phyloP scores from a whole-genome alignment of 2,797 vertebrate genomes.

The Gallirallus australis region DNA sequence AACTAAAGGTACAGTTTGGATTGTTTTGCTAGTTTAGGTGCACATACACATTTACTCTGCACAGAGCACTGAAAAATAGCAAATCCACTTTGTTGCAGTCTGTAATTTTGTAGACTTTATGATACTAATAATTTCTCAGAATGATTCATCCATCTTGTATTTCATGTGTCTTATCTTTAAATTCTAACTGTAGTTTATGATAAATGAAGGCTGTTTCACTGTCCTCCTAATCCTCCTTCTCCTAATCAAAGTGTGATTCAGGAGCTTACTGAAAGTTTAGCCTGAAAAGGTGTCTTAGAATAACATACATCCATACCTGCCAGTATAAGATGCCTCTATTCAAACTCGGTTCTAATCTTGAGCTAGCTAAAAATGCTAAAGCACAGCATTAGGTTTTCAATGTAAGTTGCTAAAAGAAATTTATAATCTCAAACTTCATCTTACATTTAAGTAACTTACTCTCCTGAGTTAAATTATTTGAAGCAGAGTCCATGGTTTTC shows the following conservation, averaged over 20 bases:
- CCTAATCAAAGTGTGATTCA: not conserved
- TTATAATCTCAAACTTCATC: not conserved
- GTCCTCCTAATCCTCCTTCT: not conserved
- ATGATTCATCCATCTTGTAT: not conserved
- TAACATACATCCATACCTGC: not conserved
- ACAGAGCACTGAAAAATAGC: not conserved
- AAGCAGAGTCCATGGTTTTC: constrained; percentile 22
- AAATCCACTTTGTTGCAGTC: not conserved
- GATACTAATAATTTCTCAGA: not conserved
- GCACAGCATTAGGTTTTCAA: not conserved
- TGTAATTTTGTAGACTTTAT: not conserved
- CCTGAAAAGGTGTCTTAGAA: not conserved
- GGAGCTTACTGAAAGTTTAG: not conserved
- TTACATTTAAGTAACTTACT: constrained; percentile 50
- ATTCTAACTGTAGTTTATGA: not conserved
- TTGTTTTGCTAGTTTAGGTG: not conserved
- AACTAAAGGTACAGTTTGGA: not conserved
- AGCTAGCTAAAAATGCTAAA: not conserved
- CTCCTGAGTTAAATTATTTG: constrained; percentile 36
- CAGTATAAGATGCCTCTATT: not conserved
- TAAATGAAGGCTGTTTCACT: not conserved
- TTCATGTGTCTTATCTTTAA: not conserved
- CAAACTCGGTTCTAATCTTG: not conserved
- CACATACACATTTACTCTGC: not conserved
- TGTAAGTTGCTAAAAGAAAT: constrained; percentile 7